phyloP scores from a whole-genome alignment of 2,797 vertebrate genomes.

The Balearica regulorum region DNA sequence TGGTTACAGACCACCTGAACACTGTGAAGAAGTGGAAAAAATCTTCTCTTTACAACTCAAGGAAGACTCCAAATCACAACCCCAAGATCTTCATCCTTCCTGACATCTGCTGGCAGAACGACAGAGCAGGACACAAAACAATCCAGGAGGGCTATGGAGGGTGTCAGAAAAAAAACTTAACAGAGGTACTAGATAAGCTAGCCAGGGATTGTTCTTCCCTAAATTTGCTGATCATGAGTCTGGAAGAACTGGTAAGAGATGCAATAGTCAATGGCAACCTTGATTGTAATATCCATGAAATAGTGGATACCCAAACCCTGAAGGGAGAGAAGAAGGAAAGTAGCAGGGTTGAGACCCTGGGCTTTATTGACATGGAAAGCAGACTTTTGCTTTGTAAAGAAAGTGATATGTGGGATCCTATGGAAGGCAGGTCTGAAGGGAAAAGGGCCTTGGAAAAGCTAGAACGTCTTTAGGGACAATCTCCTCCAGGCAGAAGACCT shows the following conservation, averaged over 20 bases:
- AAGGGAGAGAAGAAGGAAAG: not conserved
- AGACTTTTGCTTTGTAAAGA: not conserved
- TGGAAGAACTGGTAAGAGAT: not conserved
- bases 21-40: not conserved
- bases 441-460: not conserved
- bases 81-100: not conserved
- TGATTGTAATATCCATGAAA: not conserved
- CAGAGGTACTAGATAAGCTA: not conserved
- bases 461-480: not conserved
- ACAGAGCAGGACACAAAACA: not conserved
- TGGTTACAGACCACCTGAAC: not conserved
- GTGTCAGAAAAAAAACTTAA: not conserved
- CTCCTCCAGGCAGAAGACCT: not conserved
- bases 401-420: not conserved
- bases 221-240: not conserved
- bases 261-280: not conserved
- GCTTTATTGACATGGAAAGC: not conserved
- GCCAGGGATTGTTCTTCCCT: not conserved
- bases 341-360: not conserved
- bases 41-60: not conserved
- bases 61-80: not conserved
- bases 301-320: not conserved
- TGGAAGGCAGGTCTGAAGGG: not conserved
- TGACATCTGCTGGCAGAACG: not conserved
- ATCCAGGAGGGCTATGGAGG: not conserved